Evolutionary conservation across 2,888 invertebrate species (phyloP).

Genomic region (Choristoneura rosaceana): DNA sequence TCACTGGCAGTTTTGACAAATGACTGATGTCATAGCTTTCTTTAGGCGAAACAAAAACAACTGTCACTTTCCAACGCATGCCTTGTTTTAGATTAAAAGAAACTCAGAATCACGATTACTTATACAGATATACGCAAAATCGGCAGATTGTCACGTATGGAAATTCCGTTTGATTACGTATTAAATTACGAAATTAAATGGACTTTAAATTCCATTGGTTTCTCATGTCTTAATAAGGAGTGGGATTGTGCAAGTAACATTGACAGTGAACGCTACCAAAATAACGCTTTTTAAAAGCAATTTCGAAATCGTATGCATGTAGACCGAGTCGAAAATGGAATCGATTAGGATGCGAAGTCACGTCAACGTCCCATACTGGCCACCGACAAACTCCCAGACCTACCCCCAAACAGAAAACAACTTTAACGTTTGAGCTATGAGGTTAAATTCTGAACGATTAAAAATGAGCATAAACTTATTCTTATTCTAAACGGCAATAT

Average conservation of each 20-base stretch:
- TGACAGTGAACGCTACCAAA: conserved; percentile 9
- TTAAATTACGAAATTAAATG: conserved; percentile 18
- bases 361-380: conserved; percentile 31
- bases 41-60: conserved; percentile 44
- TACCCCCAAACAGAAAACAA: background rate
- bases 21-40: conserved; percentile 48
- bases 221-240: conserved; percentile 19
- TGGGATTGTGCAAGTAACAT: conserved; percentile 12
- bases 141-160: conserved; percentile 37
- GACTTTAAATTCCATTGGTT: conserved; percentile 18
- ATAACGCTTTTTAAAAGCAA: conserved; percentile 21
- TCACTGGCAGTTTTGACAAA: conserved; percentile 48
- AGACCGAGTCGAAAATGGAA: conserved; percentile 28
- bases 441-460: conserved; percentile 19
- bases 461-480: conserved; percentile 13
- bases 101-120: conserved; percentile 44
- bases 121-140: conserved; percentile 25
- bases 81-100: conserved; percentile 42
- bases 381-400: conserved; percentile 23
- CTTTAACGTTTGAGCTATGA: conserved; percentile 10
- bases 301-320: conserved; percentile 36
- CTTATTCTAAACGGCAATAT: conserved; percentile 14
- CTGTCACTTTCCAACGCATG: conserved; percentile 46
- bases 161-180: conserved; percentile 26
- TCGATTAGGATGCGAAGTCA: conserved; percentile 38